Base-by-base conservation (phyloP, 92 coral and sea anemone species). In the Zoanthus solanderi region DNA sequence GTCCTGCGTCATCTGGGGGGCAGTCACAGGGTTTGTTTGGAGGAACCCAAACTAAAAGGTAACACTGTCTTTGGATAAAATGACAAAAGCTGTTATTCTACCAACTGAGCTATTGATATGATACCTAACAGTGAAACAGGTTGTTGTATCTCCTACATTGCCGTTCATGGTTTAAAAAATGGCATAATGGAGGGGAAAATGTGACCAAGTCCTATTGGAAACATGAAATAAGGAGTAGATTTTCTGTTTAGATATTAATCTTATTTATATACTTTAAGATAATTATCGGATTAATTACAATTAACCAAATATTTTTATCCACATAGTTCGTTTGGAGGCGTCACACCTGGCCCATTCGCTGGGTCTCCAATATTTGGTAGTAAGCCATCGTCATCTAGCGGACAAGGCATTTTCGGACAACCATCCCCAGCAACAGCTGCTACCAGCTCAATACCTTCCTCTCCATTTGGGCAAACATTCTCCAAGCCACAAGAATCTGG, bases 401-500 rank as follows among this genome's bases (percentile, higher is more conserved):
- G 80, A 23, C 31, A 37, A 7, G 61, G 54, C 46, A n/a, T 63
- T 32, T 80, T 80, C 11, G 75, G 85, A 46, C 85, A 81, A 13
- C 9, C 85, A 81, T 17, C 60, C 61, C 71, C 32, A 15, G 71
- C 29, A 14, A 60, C 67, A 76, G 66, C 81, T 9, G 31, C 18
- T 4, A 3, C 85, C 58, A 48, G 58, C 16, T 6, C 85, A 9
- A 4, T 74, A 32, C 9, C 71, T 8, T 4, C 85, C 23, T 31
- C 75, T 45, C 60, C 75, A 28, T 81, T 81, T 46, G 85, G 75
- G 0, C 75, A 81, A 67, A 81, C 85, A 81, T 66, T 66, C 75
- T 66, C 85, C 75, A 67, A 45, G 31, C 75, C 75, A 3, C 85
- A 81, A 37, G 85, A 81, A 81, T 14, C 75, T 46, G 85, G 85